A percentile compares a stretch with the other conserved stretches of the same genome.
Evolutionary conservation across 2,797 vertebrate species (phyloP).

Genomic region (Gouania willdenowi): DNA sequence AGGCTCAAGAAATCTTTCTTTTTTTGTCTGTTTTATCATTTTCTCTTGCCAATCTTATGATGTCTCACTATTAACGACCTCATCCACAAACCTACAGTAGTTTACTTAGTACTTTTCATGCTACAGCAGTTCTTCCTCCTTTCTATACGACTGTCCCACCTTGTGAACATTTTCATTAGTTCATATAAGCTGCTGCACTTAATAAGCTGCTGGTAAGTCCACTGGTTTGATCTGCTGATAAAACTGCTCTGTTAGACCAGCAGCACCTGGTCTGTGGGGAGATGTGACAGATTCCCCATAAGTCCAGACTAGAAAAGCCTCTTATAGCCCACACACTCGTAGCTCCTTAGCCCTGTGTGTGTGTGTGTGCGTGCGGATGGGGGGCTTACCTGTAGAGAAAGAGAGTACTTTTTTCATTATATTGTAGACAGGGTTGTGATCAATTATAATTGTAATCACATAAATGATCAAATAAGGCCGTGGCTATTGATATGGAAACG

Average conservation of each 20-base stretch:
- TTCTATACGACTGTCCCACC: slow-evolving; percentile 23
- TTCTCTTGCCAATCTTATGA: too few species aligned
- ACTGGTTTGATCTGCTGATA: slow-evolving; percentile 56
- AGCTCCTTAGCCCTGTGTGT: slow-evolving; percentile 38
- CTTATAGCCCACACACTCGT: slow-evolving; percentile 59
- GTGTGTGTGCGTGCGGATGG: slow-evolving; percentile 20
- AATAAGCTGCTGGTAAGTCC: slow-evolving; percentile 61
- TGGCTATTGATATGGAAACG: too few species aligned
- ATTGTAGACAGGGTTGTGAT: too few species aligned
- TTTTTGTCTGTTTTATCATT: too few species aligned
- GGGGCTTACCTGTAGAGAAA: too few species aligned
- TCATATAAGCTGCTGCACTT: slow-evolving; percentile 45
- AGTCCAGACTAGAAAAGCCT: slow-evolving; percentile 73
- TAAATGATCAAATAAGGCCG: too few species aligned
- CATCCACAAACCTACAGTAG: background rate
- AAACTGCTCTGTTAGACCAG: slow-evolving; percentile 59
- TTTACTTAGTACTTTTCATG: background rate
- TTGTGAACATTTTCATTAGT: slow-evolving; percentile 31
- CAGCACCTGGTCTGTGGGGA: slow-evolving; percentile 58
- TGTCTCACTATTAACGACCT: too few species aligned
- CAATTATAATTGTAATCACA: too few species aligned
- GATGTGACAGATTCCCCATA: slow-evolving; percentile 68
- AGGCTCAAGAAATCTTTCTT: too few species aligned
- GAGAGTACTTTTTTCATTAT: too few species aligned
- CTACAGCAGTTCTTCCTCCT: background rate